These are phyloP conservation scores for Phaedon cochleariae DNA, from an alignment of 2,888 invertebrate species.

Conservation along the genomic window DNA sequence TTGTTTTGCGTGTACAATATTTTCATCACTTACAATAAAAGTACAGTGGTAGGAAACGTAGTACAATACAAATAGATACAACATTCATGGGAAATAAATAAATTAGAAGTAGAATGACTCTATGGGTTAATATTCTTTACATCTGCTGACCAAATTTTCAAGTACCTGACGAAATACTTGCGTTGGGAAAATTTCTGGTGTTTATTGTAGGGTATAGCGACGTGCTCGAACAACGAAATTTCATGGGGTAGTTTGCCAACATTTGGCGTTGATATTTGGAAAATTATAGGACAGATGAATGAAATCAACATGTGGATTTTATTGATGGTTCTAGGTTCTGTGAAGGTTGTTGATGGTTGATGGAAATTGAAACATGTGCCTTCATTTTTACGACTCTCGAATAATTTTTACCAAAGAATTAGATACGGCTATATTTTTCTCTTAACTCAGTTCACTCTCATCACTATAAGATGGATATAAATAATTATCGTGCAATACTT, in stretches of 20 bases:
- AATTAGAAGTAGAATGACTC: too few species aligned
- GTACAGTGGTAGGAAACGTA: too few species aligned
- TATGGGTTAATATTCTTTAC: background rate
- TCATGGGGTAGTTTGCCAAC: background rate
- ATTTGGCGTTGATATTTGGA: conserved; percentile 8
- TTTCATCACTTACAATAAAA: too few species aligned
- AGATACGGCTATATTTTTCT: too few species aligned
- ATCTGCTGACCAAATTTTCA: conserved; percentile 14
- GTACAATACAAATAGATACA: too few species aligned
- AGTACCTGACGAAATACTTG: conserved; percentile 7
- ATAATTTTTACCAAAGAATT: too few species aligned
- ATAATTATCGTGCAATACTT: too few species aligned
- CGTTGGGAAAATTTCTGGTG: conserved; percentile 3
- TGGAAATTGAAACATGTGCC: background rate
- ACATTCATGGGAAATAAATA: too few species aligned
- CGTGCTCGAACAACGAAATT: conserved; percentile 12
- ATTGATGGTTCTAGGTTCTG: conserved; percentile 1
- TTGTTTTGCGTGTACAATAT: too few species aligned
- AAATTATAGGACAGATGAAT: background rate
- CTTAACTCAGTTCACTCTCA: too few species aligned
- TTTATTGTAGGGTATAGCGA: background rate
- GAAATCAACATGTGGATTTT: conserved; percentile 16
- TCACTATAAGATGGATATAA: too few species aligned
- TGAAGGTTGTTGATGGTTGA: background rate
- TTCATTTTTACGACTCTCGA: too few species aligned